These are phyloP conservation scores for Homalodisca vitripennis DNA, from an alignment of 1,140 invertebrate genomes.

Conservation along the genomic window DNA sequence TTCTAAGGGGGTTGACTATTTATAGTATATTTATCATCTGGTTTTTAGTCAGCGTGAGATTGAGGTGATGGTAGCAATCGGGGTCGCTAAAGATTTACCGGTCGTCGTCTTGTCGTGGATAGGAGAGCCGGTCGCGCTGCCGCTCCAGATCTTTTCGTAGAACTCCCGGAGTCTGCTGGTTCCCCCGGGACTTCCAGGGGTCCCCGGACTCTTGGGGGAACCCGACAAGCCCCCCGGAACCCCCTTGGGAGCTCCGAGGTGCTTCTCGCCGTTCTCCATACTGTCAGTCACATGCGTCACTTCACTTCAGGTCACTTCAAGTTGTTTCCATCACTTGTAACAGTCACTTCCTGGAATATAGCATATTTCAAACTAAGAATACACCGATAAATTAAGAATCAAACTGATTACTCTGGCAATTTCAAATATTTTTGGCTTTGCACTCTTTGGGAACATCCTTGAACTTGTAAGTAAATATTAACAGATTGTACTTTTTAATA, in stretches of 20 bases:
- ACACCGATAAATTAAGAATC: too few relatives aligned
- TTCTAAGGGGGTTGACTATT: too few relatives aligned
- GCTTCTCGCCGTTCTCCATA: constrained; percentile 30
- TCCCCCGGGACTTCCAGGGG: constrained; percentile 19
- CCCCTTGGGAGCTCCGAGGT: background rate
- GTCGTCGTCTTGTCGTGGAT: background rate
- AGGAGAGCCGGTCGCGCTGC: constrained; percentile 15
- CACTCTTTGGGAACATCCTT: too few relatives aligned
- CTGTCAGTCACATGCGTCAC: background rate
- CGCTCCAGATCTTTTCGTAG: constrained; percentile 72
- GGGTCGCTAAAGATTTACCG: constrained; percentile 1
- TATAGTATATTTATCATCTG: too few relatives aligned
- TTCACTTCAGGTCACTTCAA: background rate
- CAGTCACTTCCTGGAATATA: constrained; percentile 2
- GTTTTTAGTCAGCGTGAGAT: too few relatives aligned
- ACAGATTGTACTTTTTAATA: too few relatives aligned
- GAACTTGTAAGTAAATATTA: too few relatives aligned
- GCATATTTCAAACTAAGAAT: too few relatives aligned
- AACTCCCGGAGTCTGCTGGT: constrained; percentile 62
- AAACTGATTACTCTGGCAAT: too few relatives aligned
- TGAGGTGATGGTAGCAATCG: background rate
- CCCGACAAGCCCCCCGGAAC: constrained; percentile 47
- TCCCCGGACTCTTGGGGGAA: constrained; percentile 68
- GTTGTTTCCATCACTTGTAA: constrained; percentile 17
- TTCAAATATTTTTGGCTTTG: too few relatives aligned